A percentile compares a stretch with the other conserved stretches of the same genome.
Conservation (phyloP, 2,113 vertebrate species). For the Panurus biarmicus region DNA sequence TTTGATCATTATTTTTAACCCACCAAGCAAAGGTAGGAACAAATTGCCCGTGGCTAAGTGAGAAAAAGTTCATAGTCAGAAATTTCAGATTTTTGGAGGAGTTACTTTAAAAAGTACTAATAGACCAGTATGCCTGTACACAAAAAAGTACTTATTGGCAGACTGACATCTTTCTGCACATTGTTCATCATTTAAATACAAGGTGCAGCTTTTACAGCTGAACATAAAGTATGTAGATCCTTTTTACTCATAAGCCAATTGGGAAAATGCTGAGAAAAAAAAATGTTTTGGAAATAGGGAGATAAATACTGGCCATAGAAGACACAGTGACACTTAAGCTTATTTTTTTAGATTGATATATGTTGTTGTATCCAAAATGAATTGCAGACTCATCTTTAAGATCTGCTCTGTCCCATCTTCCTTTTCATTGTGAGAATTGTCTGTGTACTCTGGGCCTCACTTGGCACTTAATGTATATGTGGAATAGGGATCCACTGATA, state of each 20-base stretch:
- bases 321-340: not conserved
- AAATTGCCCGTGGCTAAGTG: not conserved
- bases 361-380: not conserved
- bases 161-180: not conserved
- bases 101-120: not conserved
- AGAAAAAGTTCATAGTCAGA: not conserved
- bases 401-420: not conserved
- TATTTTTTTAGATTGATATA: not conserved
- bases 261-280: not conserved
- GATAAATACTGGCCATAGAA: not conserved
- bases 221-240: not conserved
- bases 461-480: not conserved
- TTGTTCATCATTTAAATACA: not conserved
- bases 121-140: not conserved
- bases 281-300: not conserved
- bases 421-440: not conserved
- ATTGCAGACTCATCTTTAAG: not conserved
- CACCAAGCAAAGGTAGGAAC: not conserved
- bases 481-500: not conserved
- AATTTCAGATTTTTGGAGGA: not conserved
- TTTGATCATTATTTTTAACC: not conserved
- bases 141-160: not conserved
- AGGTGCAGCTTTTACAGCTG: not conserved
- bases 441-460: not conserved
- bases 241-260: not conserved